These are phyloP conservation scores for Podarcis siculus DNA, from an alignment of 2,797 vertebrate genomes.

Conservation along the genomic window DNA sequence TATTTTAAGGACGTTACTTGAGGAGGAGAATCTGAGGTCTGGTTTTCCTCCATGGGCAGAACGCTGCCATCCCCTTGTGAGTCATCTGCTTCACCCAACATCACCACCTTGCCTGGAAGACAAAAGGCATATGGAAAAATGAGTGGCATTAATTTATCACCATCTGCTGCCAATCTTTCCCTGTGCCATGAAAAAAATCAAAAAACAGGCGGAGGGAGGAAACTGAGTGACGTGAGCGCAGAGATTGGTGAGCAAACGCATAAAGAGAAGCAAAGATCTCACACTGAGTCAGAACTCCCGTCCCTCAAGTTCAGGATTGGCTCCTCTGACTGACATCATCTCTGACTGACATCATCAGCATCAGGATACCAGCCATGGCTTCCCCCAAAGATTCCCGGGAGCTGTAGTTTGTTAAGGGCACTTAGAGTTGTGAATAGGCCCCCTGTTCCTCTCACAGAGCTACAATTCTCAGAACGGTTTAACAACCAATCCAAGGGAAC, in stretches of 20 bases:
- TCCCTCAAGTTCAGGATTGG: neutral
- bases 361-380: too few species aligned
- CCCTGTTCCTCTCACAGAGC: too few species aligned
- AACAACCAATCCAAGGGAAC: too few species aligned
- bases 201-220: neutral
- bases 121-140: slow-evolving; percentile 61
- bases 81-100: slow-evolving; percentile 65
- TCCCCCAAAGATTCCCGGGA: too few species aligned
- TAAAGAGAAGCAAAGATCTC: neutral
- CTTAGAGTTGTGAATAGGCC: too few species aligned
- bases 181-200: neutral
- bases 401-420: too few species aligned
- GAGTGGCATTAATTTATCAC: slow-evolving; percentile 34
- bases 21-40: neutral
- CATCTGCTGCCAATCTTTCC: slow-evolving; percentile 50
- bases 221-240: neutral
- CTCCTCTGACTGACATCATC: neutral
- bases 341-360: neutral
- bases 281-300: neutral
- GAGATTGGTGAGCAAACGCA: neutral
- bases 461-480: too few species aligned
- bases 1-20: neutral
- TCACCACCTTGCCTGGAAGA: slow-evolving; percentile 44
- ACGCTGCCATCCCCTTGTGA: slow-evolving; percentile 18
- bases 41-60: neutral